Percentiles rank a stretch among this genome's conserved stretches.
Evolutionary conservation across 2,113 vertebrate genomes (phyloP).

Genomic region (Puntigrus tetrazona): DNA sequence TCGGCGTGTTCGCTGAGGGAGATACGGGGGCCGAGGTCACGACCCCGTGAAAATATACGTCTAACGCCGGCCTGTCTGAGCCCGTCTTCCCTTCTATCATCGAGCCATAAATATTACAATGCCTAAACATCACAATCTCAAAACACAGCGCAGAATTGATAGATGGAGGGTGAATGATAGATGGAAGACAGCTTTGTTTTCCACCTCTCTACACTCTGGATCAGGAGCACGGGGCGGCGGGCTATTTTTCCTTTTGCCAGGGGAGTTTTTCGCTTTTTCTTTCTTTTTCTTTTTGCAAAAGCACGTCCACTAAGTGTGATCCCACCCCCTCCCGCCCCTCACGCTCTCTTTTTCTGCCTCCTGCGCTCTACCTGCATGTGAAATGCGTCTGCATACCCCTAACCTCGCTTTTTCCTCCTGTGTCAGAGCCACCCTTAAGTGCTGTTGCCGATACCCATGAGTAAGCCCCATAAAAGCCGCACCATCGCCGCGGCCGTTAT

Average conservation of each 20-base stretch:
- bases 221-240: constrained; percentile 6
- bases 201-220: constrained; percentile 18
- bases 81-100: constrained; percentile 10
- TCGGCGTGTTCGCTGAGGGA: not conserved
- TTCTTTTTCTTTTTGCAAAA: constrained; percentile 34
- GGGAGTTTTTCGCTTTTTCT: constrained; percentile 31
- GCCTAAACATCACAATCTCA: constrained; percentile 33
- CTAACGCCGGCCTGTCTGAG: constrained; percentile 1
- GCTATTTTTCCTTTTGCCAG: constrained; percentile 36
- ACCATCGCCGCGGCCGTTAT: constrained; percentile 87
- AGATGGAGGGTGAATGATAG: constrained; percentile 42
- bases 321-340: not conserved
- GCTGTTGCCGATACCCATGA: constrained; percentile 98
- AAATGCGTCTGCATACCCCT: constrained; percentile 86
- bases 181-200: constrained; percentile 43
- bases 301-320: constrained; percentile 62
- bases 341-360: constrained; percentile 7
- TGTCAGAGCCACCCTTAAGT: constrained; percentile 97
- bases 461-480: constrained; percentile 97
- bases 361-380: constrained; percentile 77
- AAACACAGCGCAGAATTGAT: constrained; percentile 36
- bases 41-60: constrained; percentile 5
- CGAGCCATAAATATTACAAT: constrained; percentile 34
- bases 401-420: constrained; percentile 79
- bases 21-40: constrained; percentile 10